phyloP scores from a whole-genome alignment of 2,797 vertebrate species.

The Anolis apletophallus region DNA sequence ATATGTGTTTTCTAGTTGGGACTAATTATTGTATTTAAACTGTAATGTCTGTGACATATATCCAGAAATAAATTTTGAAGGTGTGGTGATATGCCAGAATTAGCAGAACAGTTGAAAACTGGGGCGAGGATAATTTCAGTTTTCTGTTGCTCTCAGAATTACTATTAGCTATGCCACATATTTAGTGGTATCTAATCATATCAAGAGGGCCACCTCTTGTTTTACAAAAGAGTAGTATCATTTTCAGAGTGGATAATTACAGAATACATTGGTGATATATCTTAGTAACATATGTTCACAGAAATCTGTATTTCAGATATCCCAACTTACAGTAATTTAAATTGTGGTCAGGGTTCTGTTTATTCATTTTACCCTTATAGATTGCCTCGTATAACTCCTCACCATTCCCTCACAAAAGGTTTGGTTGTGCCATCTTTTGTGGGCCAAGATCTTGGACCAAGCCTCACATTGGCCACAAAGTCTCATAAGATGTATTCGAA shows the following conservation, averaged over 20 bases:
- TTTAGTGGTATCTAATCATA: no score
- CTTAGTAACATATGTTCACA: neutral
- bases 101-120: neutral
- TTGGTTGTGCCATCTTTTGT: no score
- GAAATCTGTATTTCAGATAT: neutral
- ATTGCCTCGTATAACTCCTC: neutral
- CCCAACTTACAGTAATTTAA: neutral
- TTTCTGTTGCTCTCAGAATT: no score
- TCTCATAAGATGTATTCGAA: no score
- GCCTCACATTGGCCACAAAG: no score
- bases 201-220: neutral
- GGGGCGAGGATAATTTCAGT: no score
- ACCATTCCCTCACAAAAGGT: no score
- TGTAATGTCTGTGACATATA: no score
- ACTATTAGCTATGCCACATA: no score
- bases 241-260: neutral
- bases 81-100: neutral
- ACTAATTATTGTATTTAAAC: no score
- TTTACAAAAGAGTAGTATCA: neutral
- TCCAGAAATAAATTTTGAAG: neutral
- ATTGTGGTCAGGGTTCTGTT: neutral
- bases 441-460: no score
- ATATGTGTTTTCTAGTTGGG: no score
- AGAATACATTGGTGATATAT: neutral
- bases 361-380: neutral